These are phyloP conservation scores for Helogale parvula DNA, from an alignment of 2,113 vertebrate genomes.

Conservation along the genomic window DNA sequence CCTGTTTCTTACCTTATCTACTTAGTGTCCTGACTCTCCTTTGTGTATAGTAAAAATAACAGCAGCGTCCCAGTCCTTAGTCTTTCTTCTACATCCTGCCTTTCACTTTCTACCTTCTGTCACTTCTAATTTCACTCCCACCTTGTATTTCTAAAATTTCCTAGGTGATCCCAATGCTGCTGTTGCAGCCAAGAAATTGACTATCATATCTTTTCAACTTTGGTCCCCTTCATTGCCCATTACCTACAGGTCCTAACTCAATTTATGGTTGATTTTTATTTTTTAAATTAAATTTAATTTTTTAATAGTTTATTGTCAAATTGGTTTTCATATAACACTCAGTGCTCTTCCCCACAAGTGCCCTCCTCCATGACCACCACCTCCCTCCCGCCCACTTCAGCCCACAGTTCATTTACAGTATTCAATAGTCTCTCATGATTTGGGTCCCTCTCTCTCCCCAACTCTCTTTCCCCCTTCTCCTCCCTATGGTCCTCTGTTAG, in stretches of 20 bases:
- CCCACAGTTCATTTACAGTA: too few relatives aligned
- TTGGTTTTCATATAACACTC: too few relatives aligned
- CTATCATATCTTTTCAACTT: background rate
- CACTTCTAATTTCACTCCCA: background rate
- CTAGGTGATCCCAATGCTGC: background rate
- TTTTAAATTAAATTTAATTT: too few relatives aligned
- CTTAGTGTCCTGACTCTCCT: background rate
- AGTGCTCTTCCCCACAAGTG: too few relatives aligned
- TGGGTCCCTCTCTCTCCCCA: too few relatives aligned
- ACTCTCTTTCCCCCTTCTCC: too few relatives aligned
- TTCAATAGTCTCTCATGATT: too few relatives aligned
- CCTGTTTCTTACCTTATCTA: background rate
- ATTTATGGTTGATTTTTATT: background rate
- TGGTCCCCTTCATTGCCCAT: background rate
- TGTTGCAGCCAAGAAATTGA: background rate
- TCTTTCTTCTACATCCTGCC: background rate
- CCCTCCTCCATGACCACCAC: too few relatives aligned
- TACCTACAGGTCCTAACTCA: background rate
- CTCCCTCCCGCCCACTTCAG: too few relatives aligned
- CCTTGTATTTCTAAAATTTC: background rate
- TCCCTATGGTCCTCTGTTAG: too few relatives aligned
- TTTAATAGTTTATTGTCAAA: too few relatives aligned
- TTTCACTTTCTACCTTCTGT: background rate
- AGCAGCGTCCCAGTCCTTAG: background rate
- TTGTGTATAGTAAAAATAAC: background rate